Evolutionary conservation across 2,888 invertebrate genomes (phyloP), one percentile per base, ranked within the genome.

Genomic region (Meganola albula): DNA sequence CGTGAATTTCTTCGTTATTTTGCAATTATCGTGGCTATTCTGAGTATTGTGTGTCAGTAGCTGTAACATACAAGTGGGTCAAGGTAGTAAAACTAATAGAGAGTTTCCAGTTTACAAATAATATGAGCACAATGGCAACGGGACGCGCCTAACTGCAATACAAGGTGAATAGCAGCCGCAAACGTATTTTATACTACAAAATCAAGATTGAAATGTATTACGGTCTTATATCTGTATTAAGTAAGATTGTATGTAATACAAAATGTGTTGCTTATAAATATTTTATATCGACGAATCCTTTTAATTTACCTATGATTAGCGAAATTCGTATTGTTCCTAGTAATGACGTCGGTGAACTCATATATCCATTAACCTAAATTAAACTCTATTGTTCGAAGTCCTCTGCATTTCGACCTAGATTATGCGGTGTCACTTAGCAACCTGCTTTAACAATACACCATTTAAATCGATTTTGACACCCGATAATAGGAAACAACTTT

Each of bases 341-440:
- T n/a, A n/a, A n/a, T n/a, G n/a, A 20, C 48, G 53, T 57, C 54
- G 48, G 48, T 59, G 62, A 70, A 70, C 64, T 63, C 48, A 45
- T 62, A 60, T 56, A 49, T 56, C 60, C 56, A 74, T 78, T 78
- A 73, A 74, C 75, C 74, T 60, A 71, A 73, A 74, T 78, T 74
- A 53, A 63, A 62, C 61, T 48, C 61, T 58, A 69, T 77, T 74
- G 66, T 70, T 43, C 50, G 46, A 53, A 55, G 57, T 53, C 53
- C 53, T 65, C 61, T 67, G 65, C 64, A 74, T 75, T 67, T 63
- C 61, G 62, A 56, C 59, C 60, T 55, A 33, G 52, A 37, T n/a
- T n/a, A n/a, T 47, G 54, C 55, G 49, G 56, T 60, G 58, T 59
- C 53, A 61, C 58, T 58, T 58, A 58, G 58, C 61, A 62, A 63